Percentiles rank a stretch among this genome's conserved stretches.
Conservation (phyloP, 2,113 vertebrate genomes). For the Sminthopsis crassicaudata region DNA sequence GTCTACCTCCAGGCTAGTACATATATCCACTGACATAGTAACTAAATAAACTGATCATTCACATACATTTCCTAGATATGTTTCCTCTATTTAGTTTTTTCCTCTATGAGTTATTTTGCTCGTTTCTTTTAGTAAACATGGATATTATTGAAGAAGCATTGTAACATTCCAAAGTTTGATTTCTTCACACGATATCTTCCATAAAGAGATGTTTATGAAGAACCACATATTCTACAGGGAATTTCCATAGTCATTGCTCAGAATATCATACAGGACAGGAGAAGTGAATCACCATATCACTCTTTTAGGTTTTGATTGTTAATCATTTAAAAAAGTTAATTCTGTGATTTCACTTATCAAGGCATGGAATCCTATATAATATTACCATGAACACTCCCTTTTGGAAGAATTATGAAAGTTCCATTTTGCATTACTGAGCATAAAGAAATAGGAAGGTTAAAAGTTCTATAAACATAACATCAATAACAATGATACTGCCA, state of each 20-base stretch:
- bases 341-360: background rate
- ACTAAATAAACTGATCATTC: background rate
- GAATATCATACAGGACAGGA: background rate
- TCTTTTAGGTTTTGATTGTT: background rate
- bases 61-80: background rate
- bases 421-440: background rate
- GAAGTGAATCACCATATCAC: background rate
- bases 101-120: background rate
- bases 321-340: background rate
- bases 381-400: background rate
- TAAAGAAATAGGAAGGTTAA: background rate
- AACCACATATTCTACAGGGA: background rate
- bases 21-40: background rate
- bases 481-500: background rate
- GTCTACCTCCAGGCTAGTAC: background rate
- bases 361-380: background rate
- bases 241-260: background rate
- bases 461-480: background rate
- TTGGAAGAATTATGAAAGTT: background rate
- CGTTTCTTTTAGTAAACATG: background rate
- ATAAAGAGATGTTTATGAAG: background rate
- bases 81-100: background rate
- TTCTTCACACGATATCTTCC: background rate
- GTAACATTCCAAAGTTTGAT: background rate
- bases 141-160: background rate